Percentiles rank a stretch among this genome's conserved stretches.
These are phyloP conservation scores for Torymus aiolomorphi DNA, from an alignment of 2,888 invertebrate genomes.

Conservation along the genomic window DNA sequence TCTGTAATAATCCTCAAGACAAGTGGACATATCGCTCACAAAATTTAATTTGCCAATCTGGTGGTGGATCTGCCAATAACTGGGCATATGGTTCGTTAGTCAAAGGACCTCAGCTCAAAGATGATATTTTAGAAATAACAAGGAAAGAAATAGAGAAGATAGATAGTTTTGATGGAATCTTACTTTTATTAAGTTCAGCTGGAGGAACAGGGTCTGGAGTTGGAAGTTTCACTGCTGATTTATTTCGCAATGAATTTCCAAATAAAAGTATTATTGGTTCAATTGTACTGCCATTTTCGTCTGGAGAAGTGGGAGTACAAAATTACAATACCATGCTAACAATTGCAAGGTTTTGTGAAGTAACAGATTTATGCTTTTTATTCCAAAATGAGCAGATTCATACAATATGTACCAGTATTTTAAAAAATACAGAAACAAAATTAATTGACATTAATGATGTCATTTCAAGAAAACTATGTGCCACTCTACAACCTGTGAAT, in stretches of 20 bases:
- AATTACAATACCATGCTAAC: constrained; percentile 77
- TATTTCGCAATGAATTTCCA: constrained; percentile 75
- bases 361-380: constrained; percentile 74
- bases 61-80: constrained; percentile 77
- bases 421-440: constrained; percentile 68
- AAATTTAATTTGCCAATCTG: constrained; percentile 74
- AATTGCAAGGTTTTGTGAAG: constrained; percentile 75
- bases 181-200: constrained; percentile 76
- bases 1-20: constrained; percentile 64
- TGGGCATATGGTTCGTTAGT: constrained; percentile 77
- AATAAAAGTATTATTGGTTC: constrained; percentile 75
- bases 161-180: constrained; percentile 74
- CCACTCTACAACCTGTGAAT: constrained; percentile 75
- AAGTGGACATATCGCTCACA: constrained; percentile 73
- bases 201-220: constrained; percentile 79
- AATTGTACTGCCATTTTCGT: constrained; percentile 76
- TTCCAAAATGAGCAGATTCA: constrained; percentile 77
- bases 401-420: constrained; percentile 71
- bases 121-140: constrained; percentile 72
- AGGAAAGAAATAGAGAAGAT: constrained; percentile 75
- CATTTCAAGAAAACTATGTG: constrained; percentile 75
- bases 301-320: constrained; percentile 77
- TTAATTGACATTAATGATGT: constrained; percentile 76
- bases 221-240: constrained; percentile 75
- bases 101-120: constrained; percentile 73